These are phyloP conservation scores for Nomada ruficornis DNA, from an alignment of 2,888 invertebrate species.

Conservation along the genomic window DNA sequence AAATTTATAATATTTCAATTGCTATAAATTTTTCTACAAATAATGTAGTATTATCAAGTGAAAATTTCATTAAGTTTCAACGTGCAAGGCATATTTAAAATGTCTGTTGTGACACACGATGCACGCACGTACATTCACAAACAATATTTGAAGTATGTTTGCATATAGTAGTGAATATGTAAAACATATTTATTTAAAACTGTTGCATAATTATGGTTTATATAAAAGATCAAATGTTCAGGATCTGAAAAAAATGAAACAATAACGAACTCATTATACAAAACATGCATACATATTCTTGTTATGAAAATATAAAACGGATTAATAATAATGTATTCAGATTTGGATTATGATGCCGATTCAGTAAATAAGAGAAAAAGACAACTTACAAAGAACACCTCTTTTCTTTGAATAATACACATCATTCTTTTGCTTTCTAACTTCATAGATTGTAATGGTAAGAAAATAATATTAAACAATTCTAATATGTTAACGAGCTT, in stretches of 20 bases:
- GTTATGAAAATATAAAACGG: slow-evolving; percentile 14
- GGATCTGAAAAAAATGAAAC: slow-evolving; percentile 9
- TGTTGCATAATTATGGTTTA: background rate
- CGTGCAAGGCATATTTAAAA: slow-evolving; percentile 35
- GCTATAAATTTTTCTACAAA: slow-evolving; percentile 1
- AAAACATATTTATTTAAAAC: slow-evolving; percentile 7
- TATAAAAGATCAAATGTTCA: slow-evolving; percentile 8
- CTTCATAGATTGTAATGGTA: background rate
- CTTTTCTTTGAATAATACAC: background rate
- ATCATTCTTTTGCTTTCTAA: slow-evolving; percentile 3
- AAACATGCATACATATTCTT: slow-evolving; percentile 41
- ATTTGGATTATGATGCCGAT: background rate
- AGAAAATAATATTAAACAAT: background rate
- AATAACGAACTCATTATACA: slow-evolving; percentile 17
- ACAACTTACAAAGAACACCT: background rate
- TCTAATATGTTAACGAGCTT: background rate
- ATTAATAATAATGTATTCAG: background rate
- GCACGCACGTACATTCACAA: slow-evolving; percentile 17
- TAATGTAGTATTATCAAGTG: slow-evolving; percentile 2
- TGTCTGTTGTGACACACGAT: slow-evolving; percentile 21
- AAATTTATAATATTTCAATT: background rate
- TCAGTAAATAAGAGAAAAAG: slow-evolving; percentile 4
- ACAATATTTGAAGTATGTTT: slow-evolving; percentile 21
- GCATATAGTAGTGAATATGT: slow-evolving; percentile 21
- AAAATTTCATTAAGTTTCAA: slow-evolving; percentile 17